Conservation (phyloP, 2,888 invertebrate species). For the Synergus laeviventris region DNA sequence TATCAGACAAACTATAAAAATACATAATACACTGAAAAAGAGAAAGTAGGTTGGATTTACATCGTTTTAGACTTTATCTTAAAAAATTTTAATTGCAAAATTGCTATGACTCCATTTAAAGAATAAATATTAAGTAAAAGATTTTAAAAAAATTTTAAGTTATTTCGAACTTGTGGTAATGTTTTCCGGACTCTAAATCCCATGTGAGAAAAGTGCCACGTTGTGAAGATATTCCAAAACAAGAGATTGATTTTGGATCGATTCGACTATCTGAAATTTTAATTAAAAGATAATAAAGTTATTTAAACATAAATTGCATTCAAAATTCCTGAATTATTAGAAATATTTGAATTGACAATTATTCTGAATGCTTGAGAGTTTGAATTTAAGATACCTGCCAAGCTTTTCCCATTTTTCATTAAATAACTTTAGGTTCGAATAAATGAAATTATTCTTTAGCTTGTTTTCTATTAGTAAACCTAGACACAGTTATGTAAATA, state of each 20-base stretch:
- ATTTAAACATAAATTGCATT: background rate
- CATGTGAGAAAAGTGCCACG: constrained; percentile 90
- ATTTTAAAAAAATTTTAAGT: background rate
- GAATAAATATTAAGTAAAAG: no score
- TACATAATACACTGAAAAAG: background rate
- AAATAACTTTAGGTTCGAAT: no score
- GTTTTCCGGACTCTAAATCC: constrained; percentile 85
- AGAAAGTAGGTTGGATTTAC: background rate
- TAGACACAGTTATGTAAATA: background rate
- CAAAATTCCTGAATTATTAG: background rate
- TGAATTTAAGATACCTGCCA: no score
- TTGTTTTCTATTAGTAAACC: no score
- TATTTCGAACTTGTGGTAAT: constrained; percentile 82
- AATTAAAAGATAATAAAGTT: background rate
- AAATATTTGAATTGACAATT: background rate
- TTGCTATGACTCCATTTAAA: no score
- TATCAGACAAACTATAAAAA: background rate
- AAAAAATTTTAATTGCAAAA: background rate
- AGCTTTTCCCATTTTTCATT: no score
- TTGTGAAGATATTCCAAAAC: constrained; percentile 90
- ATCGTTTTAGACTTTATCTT: background rate
- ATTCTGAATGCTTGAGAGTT: no score
- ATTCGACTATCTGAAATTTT: constrained; percentile 83
- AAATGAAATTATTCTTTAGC: no score
- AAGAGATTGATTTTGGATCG: constrained; percentile 82